phyloP scores from a whole-genome alignment of 2,888 invertebrate genomes.

The Apamea anceps region DNA sequence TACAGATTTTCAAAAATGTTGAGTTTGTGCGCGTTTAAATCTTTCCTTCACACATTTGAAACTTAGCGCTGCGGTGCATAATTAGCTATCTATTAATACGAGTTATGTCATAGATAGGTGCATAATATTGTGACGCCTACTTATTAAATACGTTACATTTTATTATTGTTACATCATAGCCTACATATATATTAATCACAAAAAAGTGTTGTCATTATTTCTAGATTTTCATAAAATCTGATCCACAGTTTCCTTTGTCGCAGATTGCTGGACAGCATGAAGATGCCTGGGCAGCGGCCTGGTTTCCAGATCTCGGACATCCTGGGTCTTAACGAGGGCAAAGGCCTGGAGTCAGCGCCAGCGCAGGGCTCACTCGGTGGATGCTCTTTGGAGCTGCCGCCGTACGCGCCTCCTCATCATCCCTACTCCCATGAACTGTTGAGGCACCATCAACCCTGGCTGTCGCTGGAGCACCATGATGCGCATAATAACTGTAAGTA shows the following conservation, averaged over 20 bases:
- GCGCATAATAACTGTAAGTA: slow-evolving; percentile 65
- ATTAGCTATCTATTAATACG: not conserved
- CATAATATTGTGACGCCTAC: not conserved
- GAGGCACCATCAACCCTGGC: slow-evolving; percentile 87
- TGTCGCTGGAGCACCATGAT: slow-evolving; percentile 86
- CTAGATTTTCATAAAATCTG: slow-evolving; percentile 22
- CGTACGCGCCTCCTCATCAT: slow-evolving; percentile 83
- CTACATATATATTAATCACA: not conserved
- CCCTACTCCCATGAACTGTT: slow-evolving; percentile 85
- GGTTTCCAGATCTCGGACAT: slow-evolving; percentile 98
- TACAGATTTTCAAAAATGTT: not conserved
- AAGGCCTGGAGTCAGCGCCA: slow-evolving; percentile 83
- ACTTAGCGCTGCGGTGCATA: not conserved
- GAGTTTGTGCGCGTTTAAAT: slow-evolving; percentile 65
- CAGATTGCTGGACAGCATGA: slow-evolving; percentile 95
- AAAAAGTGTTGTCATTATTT: slow-evolving; percentile 11
- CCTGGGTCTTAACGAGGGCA: slow-evolving; percentile 95
- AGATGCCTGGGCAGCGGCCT: slow-evolving; percentile 94
- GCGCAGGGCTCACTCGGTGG: slow-evolving; percentile 76
- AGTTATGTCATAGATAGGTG: not conserved
- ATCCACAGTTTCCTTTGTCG: slow-evolving; percentile 58
- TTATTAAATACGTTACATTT: not conserved
- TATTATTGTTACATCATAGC: not conserved
- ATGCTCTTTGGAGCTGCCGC: slow-evolving; percentile 81
- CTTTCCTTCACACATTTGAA: slow-evolving; percentile 57